phyloP scores from a whole-genome alignment of 1,140 invertebrate species.

The Drosophila serrata region DNA sequence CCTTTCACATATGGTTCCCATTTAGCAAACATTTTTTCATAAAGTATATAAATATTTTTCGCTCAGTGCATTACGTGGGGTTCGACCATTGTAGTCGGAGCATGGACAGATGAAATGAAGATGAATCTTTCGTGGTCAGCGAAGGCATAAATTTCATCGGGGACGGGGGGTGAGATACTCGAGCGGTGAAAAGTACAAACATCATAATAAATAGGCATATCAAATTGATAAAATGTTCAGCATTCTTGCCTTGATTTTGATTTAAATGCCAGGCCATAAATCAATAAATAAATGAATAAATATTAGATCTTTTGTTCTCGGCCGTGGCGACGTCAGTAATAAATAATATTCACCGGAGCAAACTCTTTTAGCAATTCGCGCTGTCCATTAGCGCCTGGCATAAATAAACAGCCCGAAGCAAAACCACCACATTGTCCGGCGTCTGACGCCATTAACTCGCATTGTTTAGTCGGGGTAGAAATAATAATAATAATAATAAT shows the following conservation, averaged over 20 bases:
- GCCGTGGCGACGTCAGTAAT: slow-evolving; percentile 38
- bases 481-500: slow-evolving; percentile 73
- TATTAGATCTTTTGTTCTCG: slow-evolving; percentile 64
- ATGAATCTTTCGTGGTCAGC: slow-evolving; percentile 75
- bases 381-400: slow-evolving; percentile 73
- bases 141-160: slow-evolving; percentile 61
- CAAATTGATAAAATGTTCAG: slow-evolving; percentile 78
- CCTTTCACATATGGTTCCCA: not conserved
- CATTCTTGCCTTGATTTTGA: slow-evolving; percentile 59
- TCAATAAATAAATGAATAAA: slow-evolving; percentile 79
- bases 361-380: slow-evolving; percentile 53
- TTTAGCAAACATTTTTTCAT: not conserved
- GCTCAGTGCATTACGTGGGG: not conserved
- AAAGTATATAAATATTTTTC: not conserved
- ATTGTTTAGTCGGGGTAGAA: slow-evolving; percentile 67
- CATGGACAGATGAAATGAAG: slow-evolving; percentile 65
- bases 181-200: slow-evolving; percentile 60
- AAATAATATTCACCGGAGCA: slow-evolving; percentile 66
- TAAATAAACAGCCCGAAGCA: slow-evolving; percentile 59
- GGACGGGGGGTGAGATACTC: slow-evolving; percentile 7
- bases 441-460: slow-evolving; percentile 63
- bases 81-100: slow-evolving; percentile 7
- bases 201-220: slow-evolving; percentile 75
- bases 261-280: slow-evolving; percentile 70
- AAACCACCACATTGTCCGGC: slow-evolving; percentile 34